Conservation (phyloP, 1,140 invertebrate genomes). For the Bemisia tabaci region DNA sequence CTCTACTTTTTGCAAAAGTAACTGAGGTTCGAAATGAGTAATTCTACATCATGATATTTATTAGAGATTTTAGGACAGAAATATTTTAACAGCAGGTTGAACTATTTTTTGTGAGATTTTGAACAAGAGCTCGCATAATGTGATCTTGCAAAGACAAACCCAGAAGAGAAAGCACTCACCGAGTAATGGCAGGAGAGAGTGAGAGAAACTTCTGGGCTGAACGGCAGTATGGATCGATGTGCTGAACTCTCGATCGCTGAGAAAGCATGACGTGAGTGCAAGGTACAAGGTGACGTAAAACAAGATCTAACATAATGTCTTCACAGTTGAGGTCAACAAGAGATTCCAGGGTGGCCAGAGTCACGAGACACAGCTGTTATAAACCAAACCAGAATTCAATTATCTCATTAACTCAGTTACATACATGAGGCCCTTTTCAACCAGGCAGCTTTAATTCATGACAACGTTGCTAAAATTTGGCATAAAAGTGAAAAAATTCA, state of each 20-base stretch:
- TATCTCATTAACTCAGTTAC: background rate
- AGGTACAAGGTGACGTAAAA: constrained; percentile 73
- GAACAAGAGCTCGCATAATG: no score
- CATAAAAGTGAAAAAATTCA: constrained; percentile 2
- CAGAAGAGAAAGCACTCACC: no score
- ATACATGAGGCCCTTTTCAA: background rate
- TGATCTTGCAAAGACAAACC: no score
- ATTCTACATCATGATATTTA: no score
- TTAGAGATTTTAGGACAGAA: no score
- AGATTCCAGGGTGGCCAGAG: constrained; percentile 79
- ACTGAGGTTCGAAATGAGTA: no score
- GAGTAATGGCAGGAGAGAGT: constrained; percentile 29
- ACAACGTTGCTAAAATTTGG: background rate
- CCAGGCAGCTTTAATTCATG: background rate
- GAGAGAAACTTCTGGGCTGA: constrained; percentile 71
- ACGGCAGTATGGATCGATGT: constrained; percentile 66
- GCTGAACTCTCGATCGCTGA: constrained; percentile 55
- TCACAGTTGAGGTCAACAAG: constrained; percentile 87
- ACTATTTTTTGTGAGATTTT: no score
- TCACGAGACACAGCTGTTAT: constrained; percentile 73
- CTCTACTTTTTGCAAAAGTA: no score
- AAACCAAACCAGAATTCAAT: constrained; percentile 20
- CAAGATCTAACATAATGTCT: constrained; percentile 88
- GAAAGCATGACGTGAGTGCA: constrained; percentile 84
- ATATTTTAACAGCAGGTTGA: no score